Evolutionary conservation across 2,888 invertebrate genomes (phyloP), one percentile per base, ranked within the genome.

Genomic region (Drosophila hamatofila): DNA sequence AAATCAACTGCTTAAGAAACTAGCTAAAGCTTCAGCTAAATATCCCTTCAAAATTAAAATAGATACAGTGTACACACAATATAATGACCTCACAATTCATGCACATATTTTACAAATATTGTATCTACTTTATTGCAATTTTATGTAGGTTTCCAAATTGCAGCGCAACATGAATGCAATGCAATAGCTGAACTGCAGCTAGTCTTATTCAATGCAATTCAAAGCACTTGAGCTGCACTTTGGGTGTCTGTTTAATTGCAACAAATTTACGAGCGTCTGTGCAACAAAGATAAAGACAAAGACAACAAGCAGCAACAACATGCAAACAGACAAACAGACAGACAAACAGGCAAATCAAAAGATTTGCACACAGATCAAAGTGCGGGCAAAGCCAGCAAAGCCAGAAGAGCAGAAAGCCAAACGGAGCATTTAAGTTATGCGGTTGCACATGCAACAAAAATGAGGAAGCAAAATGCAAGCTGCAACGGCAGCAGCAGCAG

Each of bases 381-480:
- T 49, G 66, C 62, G 65, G 37, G 52, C 37, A 23, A 30, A 30
- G 16, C 16, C 33, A 61, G 46, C 25, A 18, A 56, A n/a, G 25
- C 16, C 67, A 23, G 44, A 23, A 23, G 23, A 23, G 23, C 44
- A 27, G 48, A 5, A 49, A 69, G 65, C 41, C 65, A 49, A 79
- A 49, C 49, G 71, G 35, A 46, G 65, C 75, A 69, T 75, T 76
- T 64, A 76, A 76, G 77, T 78, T 81, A 84, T 78, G 89, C 73
- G 73, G 66, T 72, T 74, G 85, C 88, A 81, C 89, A 79, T 83
- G 81, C 77, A 83, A 58, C 86, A 75, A 61, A 87, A 86, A 83
- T 83, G 81, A 89, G 90, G 88, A 89, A 89, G 89, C 90, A 72
- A 80, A 49, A 12, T 49, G 49, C 30, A 49, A 30, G 11, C 57